These are phyloP conservation scores for Lithobates sylvaticus DNA, from an alignment of 2,797 vertebrate species.

Conservation along the genomic window DNA sequence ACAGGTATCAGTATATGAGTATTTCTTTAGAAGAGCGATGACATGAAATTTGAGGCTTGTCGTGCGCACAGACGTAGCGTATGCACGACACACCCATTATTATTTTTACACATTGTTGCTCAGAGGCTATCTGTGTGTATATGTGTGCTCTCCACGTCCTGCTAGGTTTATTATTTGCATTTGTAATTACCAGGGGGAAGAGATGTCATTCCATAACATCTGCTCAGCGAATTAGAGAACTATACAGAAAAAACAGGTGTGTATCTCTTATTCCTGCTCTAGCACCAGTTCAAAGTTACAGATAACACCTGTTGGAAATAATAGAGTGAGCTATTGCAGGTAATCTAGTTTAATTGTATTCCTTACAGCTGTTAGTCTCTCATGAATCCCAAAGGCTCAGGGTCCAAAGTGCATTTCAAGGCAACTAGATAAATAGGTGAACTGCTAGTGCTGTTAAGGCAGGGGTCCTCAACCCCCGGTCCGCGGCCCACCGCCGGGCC, in stretches of 20 bases:
- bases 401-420: no score
- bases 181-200: constrained; percentile 29
- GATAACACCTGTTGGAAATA: constrained; percentile 47
- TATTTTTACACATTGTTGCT: constrained; percentile 11
- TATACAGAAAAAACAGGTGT: constrained; percentile 42
- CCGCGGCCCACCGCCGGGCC: no score
- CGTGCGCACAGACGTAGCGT: not conserved
- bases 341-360: constrained; percentile 30
- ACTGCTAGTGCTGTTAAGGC: no score
- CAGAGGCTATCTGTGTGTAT: constrained; percentile 6
- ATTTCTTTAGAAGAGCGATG: not conserved
- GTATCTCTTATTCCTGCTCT: constrained; percentile 13
- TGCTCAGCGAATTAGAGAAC: constrained; percentile 36
- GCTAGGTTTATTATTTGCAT: constrained; percentile 48
- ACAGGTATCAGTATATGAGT: not conserved
- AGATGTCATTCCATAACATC: constrained; percentile 55
- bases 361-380: constrained; percentile 27
- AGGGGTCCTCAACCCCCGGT: no score
- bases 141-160: constrained; percentile 18
- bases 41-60: constrained; percentile 3
- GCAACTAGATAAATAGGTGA: no score
- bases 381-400: not conserved
- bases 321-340: constrained; percentile 7
- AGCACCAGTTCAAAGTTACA: constrained; percentile 24
- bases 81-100: constrained; percentile 14